Conservation (phyloP, 1,140 invertebrate species). For the Drosophila saltans region DNA sequence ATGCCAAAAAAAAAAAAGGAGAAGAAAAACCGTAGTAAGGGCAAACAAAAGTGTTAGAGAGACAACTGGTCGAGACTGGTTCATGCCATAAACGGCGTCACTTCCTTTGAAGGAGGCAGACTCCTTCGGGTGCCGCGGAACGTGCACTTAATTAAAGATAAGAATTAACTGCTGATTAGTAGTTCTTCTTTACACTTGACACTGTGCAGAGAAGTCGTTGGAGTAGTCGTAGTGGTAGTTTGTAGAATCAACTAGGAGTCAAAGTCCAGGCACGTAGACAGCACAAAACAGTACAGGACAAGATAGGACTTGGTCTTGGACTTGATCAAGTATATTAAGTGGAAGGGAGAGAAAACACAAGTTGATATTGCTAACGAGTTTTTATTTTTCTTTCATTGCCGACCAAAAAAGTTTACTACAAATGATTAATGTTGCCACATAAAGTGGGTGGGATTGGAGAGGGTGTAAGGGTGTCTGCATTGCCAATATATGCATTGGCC, state of each 20-base stretch:
- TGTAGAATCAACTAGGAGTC: slow-evolving; percentile 19
- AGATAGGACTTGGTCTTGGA: slow-evolving; percentile 4
- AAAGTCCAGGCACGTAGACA: slow-evolving; percentile 64
- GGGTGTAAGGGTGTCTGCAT: not conserved
- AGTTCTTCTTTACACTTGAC: slow-evolving; percentile 82
- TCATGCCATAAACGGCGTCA: slow-evolving; percentile 62
- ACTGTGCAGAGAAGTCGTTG: slow-evolving; percentile 47
- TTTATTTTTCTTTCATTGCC: slow-evolving; percentile 72
- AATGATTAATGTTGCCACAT: slow-evolving; percentile 70
- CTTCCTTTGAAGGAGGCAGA: slow-evolving; percentile 28
- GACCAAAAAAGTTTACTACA: slow-evolving; percentile 56
- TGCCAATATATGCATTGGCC: slow-evolving; percentile 32
- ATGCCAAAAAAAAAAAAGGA: slow-evolving; percentile 38
- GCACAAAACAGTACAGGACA: not conserved
- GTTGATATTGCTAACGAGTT: slow-evolving; percentile 61
- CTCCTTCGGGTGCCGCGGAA: slow-evolving; percentile 43
- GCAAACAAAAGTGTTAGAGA: slow-evolving; percentile 74
- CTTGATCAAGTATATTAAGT: slow-evolving; percentile 16
- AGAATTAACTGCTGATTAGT: slow-evolving; percentile 82
- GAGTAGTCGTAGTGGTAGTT: slow-evolving; percentile 9
- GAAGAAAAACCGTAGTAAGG: slow-evolving; percentile 22
- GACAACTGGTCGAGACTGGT: slow-evolving; percentile 46
- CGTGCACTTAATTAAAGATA: slow-evolving; percentile 82
- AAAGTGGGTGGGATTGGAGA: not conserved
- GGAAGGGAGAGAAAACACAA: not conserved